A percentile compares a stretch with the other conserved stretches of the same genome.
phyloP scores from a whole-genome alignment of 2,888 invertebrate genomes.

The Mythimna lalbum region DNA sequence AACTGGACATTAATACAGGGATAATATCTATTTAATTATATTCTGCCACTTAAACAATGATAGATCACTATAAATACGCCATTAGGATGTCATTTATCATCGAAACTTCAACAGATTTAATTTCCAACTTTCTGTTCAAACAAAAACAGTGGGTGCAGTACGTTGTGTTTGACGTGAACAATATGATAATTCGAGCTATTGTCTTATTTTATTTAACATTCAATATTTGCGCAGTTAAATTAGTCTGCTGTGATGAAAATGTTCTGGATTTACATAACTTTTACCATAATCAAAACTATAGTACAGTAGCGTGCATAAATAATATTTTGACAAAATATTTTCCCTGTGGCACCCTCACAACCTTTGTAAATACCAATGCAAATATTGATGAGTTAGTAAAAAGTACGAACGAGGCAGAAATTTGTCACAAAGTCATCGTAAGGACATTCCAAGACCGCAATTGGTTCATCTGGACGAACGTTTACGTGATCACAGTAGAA shows the following conservation, averaged over 20 bases:
- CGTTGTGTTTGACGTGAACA: slow-evolving; percentile 20
- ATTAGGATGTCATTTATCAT: slow-evolving; percentile 47
- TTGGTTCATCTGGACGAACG: slow-evolving; percentile 66
- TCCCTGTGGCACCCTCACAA: slow-evolving; percentile 64
- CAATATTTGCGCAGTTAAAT: slow-evolving; percentile 10
- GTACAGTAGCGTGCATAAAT: slow-evolving; percentile 60
- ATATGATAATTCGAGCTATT: slow-evolving; percentile 7
- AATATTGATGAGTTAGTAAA: slow-evolving; percentile 60
- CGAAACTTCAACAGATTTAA: slow-evolving; percentile 47
- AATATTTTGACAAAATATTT: slow-evolving; percentile 64
- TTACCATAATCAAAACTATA: slow-evolving; percentile 26
- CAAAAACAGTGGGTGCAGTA: slow-evolving; percentile 23
- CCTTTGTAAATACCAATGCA: slow-evolving; percentile 64
- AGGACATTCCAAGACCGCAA: slow-evolving; percentile 63
- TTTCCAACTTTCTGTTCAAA: slow-evolving; percentile 36
- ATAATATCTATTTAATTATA: slow-evolving; percentile 53
- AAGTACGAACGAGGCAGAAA: slow-evolving; percentile 51
- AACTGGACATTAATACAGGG: slow-evolving; percentile 23
- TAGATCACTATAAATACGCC: slow-evolving; percentile 56
- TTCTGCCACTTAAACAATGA: slow-evolving; percentile 48
- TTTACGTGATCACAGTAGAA: slow-evolving; percentile 72
- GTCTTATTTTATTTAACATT: slow-evolving; percentile 36
- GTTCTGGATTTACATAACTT: slow-evolving; percentile 7
- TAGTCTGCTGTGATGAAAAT: slow-evolving; percentile 26
- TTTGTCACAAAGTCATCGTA: slow-evolving; percentile 68